Base-by-base conservation (phyloP, 2,888 invertebrate genomes). In the Nasonovia ribisnigri region DNA sequence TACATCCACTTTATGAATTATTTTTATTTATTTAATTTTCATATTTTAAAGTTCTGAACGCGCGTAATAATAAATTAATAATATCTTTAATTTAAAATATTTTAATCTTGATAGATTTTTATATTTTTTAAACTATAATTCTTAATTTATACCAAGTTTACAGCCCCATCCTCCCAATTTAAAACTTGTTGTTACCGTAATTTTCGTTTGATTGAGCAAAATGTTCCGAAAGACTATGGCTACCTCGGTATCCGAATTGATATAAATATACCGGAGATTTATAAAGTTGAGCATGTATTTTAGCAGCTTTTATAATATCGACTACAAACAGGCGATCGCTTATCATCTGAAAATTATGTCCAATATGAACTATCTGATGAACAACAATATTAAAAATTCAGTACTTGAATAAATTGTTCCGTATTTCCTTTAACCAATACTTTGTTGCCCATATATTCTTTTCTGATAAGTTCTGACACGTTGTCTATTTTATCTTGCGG, bases 351-450 rank as follows among this genome's bases (percentile, higher is more conserved):
- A 95, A 95, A 94, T 36, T 36, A 42, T 42, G 20, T 77, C 1
- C 13, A 77, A 77, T 36, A 77, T 20, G 20, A 77, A 36, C 20
- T 36, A 36, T 77, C 16, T 77, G 24, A 54, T 20, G 54, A 54
- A 77, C 20, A 36, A 36, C 36, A 43, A 26, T 77, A 60, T 86
- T 42, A 6, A 20, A 54, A 54, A 42, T 67, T 43, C 36, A 88
- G 20, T 90, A 94, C 94, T 42, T 94, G 57, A 26, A 94, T 90
- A 36, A 94, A 92, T n/a, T 60, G 6, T 42, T 92, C 89, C 11
- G 94, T 96, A 95, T 96, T 96, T 0, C 96, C 96, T 94, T 95
- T 96, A 36, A 96, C 96, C 94, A 97, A 96, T 0, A 96, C 86
- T 86, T 94, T 57, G 60, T 94, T 91, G 24, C 94, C 94, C 13